Percentiles rank a stretch among this genome's conserved stretches.
Conservation (phyloP, 2,888 invertebrate species). For the Chymomyza fuscimana region DNA sequence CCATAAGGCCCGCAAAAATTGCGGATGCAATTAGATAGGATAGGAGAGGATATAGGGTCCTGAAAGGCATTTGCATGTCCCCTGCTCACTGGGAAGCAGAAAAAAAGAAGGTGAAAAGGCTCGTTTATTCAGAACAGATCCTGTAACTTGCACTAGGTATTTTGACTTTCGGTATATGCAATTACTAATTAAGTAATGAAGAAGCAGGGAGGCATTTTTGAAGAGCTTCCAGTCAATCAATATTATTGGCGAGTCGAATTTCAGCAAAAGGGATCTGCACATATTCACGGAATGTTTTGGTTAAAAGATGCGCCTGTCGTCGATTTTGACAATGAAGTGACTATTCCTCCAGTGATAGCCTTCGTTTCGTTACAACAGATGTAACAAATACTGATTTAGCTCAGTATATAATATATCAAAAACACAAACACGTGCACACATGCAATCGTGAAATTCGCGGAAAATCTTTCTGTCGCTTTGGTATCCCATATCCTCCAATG, state of each 20-base stretch:
- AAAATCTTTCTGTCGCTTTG: constrained; percentile 16
- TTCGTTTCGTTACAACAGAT: too few species aligned
- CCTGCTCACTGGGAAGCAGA: too few species aligned
- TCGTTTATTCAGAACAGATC: too few species aligned
- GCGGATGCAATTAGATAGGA: constrained; percentile 16
- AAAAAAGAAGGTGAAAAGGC: too few species aligned
- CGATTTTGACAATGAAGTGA: too few species aligned
- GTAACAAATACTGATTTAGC: too few species aligned
- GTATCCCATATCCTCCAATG: constrained; percentile 13
- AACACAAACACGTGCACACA: constrained; percentile 14
- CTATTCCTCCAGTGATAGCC: too few species aligned
- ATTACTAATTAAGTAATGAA: constrained; percentile 1
- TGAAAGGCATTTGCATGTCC: background rate
- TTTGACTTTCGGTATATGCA: too few species aligned
- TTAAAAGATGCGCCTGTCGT: too few species aligned
- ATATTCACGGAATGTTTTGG: too few species aligned
- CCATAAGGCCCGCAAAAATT: background rate
- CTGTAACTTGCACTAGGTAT: background rate
- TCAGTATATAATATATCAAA: constrained; percentile 12
- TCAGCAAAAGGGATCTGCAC: too few species aligned
- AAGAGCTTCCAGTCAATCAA: background rate
- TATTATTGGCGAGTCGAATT: too few species aligned
- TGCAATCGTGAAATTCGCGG: constrained; percentile 18
- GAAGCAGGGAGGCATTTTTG: constrained; percentile 5
- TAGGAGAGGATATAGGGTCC: constrained; percentile 15